phyloP scores from a whole-genome alignment of 2,888 invertebrate species.

The Coecobrya sp. region DNA sequence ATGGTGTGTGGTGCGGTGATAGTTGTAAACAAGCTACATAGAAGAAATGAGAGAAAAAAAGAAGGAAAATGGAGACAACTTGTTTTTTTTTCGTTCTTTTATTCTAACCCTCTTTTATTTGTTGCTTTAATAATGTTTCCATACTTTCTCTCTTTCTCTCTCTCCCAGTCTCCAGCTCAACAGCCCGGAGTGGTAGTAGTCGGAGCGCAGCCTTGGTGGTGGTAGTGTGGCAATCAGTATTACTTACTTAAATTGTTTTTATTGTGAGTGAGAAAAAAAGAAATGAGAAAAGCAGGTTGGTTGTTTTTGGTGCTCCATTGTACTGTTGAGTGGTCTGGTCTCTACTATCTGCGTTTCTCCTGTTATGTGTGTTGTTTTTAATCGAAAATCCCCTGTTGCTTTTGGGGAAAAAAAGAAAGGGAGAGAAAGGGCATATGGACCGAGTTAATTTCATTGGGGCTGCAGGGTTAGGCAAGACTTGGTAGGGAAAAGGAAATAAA shows the following conservation, averaged over 20 bases:
- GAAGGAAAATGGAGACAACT: conserved; percentile 45
- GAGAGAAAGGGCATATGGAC: conserved; percentile 24
- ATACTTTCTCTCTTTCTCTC: neutral
- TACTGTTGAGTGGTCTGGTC: conserved; percentile 29
- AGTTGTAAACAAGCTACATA: neutral
- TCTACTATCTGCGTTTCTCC: conserved; percentile 10
- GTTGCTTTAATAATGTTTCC: conserved; percentile 44
- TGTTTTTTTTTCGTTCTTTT: conserved; percentile 28
- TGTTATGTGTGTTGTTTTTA: conserved; percentile 18
- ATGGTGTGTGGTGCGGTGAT: conserved; percentile 27
- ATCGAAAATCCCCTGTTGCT: conserved; percentile 76
- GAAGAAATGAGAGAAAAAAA: conserved; percentile 15
- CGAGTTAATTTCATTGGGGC: conserved; percentile 73
- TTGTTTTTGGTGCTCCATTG: neutral
- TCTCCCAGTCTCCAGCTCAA: neutral
- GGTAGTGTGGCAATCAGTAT: conserved; percentile 56
- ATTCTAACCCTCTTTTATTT: conserved; percentile 12
- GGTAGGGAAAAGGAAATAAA: conserved; percentile 43
- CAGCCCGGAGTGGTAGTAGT: neutral
- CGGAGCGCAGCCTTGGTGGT: neutral
- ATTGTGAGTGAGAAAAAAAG: conserved; percentile 57
- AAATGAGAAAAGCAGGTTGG: conserved; percentile 30
- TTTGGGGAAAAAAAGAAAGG: conserved; percentile 17
- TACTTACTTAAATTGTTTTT: conserved; percentile 66
- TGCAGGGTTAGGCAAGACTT: conserved; percentile 3